Evolutionary conservation across 2,797 vertebrate species (phyloP).

Genomic region (Neoniphon sammara): DNA sequence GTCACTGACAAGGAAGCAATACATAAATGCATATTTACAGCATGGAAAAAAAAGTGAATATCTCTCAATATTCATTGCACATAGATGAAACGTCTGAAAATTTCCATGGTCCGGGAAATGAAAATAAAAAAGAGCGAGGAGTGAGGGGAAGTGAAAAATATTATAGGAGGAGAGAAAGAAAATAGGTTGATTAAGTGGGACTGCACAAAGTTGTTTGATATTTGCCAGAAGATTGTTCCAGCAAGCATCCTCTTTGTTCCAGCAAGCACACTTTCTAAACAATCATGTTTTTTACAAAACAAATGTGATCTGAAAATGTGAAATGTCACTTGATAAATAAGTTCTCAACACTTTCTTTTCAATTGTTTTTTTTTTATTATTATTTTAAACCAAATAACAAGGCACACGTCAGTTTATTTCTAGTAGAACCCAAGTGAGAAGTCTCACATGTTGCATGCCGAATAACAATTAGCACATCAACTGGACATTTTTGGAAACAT

Average conservation of each 20-base stretch:
- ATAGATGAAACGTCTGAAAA: constrained; percentile 59
- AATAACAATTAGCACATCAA: neutral
- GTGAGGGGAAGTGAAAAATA: constrained; percentile 49
- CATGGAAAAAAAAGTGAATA: constrained; percentile 48
- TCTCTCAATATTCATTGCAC: constrained; percentile 71
- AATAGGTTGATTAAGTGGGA: constrained; percentile 64
- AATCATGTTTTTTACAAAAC: constrained; percentile 54
- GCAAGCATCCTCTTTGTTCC: constrained; percentile 38
- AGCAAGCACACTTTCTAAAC: constrained; percentile 64
- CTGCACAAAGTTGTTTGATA: constrained; percentile 68
- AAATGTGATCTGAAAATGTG: constrained; percentile 69
- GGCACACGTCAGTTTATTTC: constrained; percentile 10
- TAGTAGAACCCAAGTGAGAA: too few relatives aligned
- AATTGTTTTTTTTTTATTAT: constrained; percentile 10
- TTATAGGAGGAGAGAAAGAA: constrained; percentile 55
- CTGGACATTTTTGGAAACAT: constrained; percentile 29
- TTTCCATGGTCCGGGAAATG: constrained; percentile 70
- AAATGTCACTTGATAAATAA: constrained; percentile 61
- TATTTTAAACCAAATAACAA: constrained; percentile 53
- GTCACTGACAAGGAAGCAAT: constrained; percentile 70
- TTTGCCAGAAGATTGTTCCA: constrained; percentile 69
- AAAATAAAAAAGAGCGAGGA: constrained; percentile 53
- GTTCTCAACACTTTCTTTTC: constrained; percentile 9
- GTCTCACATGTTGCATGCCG: too few relatives aligned
- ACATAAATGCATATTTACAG: constrained; percentile 79